These are phyloP conservation scores for Bimastos eiseni DNA, from an alignment of 2,888 invertebrate species.

Conservation along the genomic window DNA sequence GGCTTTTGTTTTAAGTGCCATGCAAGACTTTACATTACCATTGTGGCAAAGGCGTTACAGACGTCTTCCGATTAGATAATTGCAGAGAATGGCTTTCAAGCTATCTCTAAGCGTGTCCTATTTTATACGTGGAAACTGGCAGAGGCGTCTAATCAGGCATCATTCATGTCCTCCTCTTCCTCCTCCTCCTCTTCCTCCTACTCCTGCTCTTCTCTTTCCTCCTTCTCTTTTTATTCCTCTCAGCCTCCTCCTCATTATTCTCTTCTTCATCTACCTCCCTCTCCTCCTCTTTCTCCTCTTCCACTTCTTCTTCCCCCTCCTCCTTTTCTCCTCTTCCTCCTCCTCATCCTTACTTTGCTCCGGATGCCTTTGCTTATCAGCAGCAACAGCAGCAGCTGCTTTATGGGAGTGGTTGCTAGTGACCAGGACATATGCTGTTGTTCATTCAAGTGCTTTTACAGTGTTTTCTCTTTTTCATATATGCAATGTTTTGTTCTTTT, in stretches of 20 bases:
- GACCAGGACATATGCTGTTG: background rate
- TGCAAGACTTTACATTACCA: background rate
- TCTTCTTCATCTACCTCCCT: no score
- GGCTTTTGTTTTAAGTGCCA: background rate
- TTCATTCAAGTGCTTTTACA: slow-evolving; percentile 8
- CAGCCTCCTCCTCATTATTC: no score
- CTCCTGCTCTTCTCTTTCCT: background rate
- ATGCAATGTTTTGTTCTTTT: background rate
- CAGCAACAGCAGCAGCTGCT: background rate
- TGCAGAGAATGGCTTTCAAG: background rate
- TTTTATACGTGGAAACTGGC: background rate
- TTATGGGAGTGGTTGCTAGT: background rate
- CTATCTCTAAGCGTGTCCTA: background rate
- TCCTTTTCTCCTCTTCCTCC: background rate
- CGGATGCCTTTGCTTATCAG: slow-evolving; percentile 2
- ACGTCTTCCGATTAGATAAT: background rate
- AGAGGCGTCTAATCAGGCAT: background rate
- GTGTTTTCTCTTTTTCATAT: background rate
- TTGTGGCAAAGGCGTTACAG: background rate
- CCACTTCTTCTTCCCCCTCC: no score
- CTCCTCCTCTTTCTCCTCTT: background rate
- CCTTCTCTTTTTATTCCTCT: background rate
- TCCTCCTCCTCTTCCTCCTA: background rate
- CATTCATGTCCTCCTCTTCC: background rate
- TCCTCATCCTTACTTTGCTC: background rate